Conservation (phyloP, 2,797 vertebrate species). For the Pachyuromys duprasi region DNA sequence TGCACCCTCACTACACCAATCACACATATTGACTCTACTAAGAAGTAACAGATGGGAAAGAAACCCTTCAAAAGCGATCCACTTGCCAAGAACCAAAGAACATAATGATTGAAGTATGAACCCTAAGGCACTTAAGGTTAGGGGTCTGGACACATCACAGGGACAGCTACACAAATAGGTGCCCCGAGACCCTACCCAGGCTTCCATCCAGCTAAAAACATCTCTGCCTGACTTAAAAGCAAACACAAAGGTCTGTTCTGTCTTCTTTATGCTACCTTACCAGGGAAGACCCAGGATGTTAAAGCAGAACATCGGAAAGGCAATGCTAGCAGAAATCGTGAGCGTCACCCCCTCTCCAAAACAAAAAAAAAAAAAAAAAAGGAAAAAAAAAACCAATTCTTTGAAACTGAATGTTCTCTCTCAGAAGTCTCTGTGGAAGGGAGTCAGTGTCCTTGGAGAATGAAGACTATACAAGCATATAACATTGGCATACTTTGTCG, state of each 20-base stretch:
- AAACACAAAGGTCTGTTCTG: not conserved
- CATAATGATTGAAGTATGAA: slow-evolving; percentile 70
- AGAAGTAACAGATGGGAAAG: slow-evolving; percentile 69
- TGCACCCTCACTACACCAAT: not conserved
- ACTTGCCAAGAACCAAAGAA: slow-evolving; percentile 66
- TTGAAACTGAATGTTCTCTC: slow-evolving; percentile 51
- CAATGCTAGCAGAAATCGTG: not conserved
- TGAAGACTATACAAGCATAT: not conserved
- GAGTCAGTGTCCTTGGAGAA: not conserved
- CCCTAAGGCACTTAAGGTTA: slow-evolving; percentile 62
- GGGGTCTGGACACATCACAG: slow-evolving; percentile 53
- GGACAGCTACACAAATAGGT: slow-evolving; percentile 8
- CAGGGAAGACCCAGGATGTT: slow-evolving; percentile 12
- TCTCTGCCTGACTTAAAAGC: slow-evolving; percentile 40
- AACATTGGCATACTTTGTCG: slow-evolving; percentile 24
- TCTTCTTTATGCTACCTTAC: slow-evolving; percentile 17
- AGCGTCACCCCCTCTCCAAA: not conserved
- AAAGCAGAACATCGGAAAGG: slow-evolving; percentile 12
- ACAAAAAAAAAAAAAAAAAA: not conserved
- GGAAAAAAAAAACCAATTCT: slow-evolving; percentile 52
- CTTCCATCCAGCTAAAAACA: slow-evolving; percentile 34
- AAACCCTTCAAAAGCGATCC: slow-evolving; percentile 72
- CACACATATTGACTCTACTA: slow-evolving; percentile 13
- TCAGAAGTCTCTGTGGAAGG: not conserved
- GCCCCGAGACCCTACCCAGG: slow-evolving; percentile 32